These are phyloP conservation scores for Alligator mississippiensis DNA, from an alignment of 2,113 vertebrate species.

Conservation along the genomic window DNA sequence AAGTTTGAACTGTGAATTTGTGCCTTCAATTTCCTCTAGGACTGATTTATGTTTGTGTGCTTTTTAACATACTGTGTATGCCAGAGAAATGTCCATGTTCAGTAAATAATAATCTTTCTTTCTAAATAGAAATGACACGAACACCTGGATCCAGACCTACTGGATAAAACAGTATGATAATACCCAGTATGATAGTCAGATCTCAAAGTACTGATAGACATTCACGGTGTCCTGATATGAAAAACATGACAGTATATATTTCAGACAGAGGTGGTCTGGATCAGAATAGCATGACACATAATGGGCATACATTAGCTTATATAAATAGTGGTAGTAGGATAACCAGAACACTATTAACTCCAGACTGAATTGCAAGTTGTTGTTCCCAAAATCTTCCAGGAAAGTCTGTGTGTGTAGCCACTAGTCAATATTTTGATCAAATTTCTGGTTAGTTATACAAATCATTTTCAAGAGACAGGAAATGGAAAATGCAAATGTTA, in stretches of 20 bases:
- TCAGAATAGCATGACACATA: neutral
- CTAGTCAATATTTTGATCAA: no score
- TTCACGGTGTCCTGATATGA: neutral
- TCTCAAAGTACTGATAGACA: neutral
- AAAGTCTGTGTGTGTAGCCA: no score
- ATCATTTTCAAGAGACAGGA: neutral
- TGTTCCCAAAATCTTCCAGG: no score
- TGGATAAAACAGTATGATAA: neutral
- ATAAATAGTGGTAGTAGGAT: no score
- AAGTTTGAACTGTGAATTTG: neutral
- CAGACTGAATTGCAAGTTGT: neutral
- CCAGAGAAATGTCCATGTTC: neutral
- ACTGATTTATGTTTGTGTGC: neutral
- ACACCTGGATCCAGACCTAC: neutral
- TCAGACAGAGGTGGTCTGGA: neutral
- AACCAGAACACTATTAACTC: neutral
- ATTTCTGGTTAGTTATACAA: no score
- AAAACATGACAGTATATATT: neutral
- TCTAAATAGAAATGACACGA: neutral
- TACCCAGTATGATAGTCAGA: neutral
- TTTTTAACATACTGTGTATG: neutral
- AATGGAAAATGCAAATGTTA: neutral
- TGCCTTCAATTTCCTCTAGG: neutral
- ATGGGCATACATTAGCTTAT: neutral
- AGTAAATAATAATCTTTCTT: neutral